Evolutionary conservation across 2,888 invertebrate species (phyloP).

Genomic region (Heliconius ethilla): DNA sequence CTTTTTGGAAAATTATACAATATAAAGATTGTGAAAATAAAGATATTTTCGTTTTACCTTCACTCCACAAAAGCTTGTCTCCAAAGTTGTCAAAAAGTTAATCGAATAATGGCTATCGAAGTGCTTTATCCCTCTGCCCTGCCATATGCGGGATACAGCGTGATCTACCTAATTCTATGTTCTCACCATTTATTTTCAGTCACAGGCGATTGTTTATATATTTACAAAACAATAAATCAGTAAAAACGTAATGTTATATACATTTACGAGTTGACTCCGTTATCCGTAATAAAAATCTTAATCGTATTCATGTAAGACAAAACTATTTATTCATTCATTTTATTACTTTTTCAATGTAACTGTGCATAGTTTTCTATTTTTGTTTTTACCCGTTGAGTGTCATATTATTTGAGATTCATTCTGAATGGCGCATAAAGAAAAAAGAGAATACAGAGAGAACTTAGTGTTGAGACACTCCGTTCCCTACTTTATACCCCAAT

Average conservation of each 20-base stretch:
- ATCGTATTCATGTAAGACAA: neutral
- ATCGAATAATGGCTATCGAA: no score
- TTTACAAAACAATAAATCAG: constrained; percentile 16
- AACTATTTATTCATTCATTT: constrained; percentile 1
- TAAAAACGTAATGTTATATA: neutral
- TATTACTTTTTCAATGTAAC: constrained; percentile 21
- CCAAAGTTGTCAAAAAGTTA: no score
- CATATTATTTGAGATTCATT: neutral
- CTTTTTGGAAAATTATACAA: no score
- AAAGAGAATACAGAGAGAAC: no score
- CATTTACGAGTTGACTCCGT: constrained; percentile 2
- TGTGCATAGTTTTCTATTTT: neutral
- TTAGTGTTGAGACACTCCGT: no score
- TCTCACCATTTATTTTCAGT: constrained; percentile 5
- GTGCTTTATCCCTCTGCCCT: neutral
- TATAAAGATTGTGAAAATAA: no score
- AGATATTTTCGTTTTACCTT: no score
- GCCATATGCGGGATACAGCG: neutral
- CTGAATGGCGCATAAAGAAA: no score
- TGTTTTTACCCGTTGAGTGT: neutral
- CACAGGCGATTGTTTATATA: neutral
- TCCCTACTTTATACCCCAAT: no score
- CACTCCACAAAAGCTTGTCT: no score
- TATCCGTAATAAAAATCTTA: constrained; percentile 30
- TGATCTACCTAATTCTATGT: neutral